Conservation (phyloP, 2,888 invertebrate genomes). For the Ceriagrion tenellum region DNA sequence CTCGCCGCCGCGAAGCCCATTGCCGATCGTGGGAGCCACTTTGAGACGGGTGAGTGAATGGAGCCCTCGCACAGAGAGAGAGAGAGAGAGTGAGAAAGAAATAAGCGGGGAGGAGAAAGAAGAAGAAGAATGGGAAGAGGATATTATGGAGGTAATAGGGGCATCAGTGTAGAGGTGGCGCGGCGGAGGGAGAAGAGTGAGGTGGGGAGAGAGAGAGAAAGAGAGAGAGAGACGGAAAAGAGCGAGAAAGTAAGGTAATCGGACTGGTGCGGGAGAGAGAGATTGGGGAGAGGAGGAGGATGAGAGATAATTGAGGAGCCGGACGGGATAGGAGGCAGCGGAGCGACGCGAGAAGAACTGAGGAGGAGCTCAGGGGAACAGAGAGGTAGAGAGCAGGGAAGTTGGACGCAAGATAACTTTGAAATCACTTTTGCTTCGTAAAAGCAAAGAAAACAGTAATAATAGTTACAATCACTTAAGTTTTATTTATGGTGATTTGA, state of each 20-base stretch:
- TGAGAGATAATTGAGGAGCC: neutral
- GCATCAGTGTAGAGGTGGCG: neutral
- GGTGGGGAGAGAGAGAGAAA: neutral
- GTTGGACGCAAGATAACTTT: no score
- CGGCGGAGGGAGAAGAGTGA: neutral
- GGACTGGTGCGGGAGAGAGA: neutral
- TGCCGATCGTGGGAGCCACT: conserved; percentile 46
- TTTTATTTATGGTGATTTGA: no score
- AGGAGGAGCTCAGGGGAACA: no score
- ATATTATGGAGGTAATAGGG: conserved; percentile 15
- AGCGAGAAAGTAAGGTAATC: neutral
- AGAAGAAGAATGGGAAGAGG: neutral
- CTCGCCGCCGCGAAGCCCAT: neutral
- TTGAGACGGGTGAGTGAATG: neutral
- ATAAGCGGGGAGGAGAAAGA: neutral
- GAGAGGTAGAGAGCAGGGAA: no score
- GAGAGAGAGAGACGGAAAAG: neutral
- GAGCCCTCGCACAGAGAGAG: neutral
- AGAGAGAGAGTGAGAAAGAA: no score
- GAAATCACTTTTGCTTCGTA: no score
- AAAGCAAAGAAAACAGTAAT: no score
- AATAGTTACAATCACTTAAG: no score
- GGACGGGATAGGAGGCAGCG: neutral
- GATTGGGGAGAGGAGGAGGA: neutral
- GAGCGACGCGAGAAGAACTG: neutral